phyloP scores from a whole-genome alignment of 2,797 vertebrate genomes.

The Enteromius trimaculatus region DNA sequence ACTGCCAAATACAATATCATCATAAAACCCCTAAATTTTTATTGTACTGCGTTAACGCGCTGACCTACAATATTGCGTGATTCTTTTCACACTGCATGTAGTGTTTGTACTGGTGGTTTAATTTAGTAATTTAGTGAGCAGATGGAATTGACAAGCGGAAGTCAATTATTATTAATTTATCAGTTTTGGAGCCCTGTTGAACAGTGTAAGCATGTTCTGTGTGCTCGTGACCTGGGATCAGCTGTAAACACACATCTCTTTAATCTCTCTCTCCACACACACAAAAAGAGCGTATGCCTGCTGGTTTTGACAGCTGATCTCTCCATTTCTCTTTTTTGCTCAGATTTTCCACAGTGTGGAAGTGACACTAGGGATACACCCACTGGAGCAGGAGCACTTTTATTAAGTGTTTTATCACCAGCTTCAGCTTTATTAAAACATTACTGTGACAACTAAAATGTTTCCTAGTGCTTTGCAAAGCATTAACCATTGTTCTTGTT shows the following conservation, averaged over 20 bases:
- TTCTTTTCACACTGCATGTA: background rate
- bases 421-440: slow-evolving; percentile 19
- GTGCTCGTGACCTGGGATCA: background rate
- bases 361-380: slow-evolving; percentile 19
- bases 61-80: background rate
- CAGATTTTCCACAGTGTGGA: slow-evolving; percentile 1
- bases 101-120: background rate
- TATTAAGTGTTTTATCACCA: slow-evolving; percentile 21
- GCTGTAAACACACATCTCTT: slow-evolving; percentile 7
- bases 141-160: background rate
- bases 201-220: background rate
- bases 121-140: background rate
- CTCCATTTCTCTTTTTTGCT: slow-evolving; percentile 1
- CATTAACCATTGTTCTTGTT: slow-evolving; percentile 9
- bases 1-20: background rate
- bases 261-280: background rate
- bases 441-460: slow-evolving; percentile 16
- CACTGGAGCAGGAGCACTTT: slow-evolving; percentile 17
- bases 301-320: slow-evolving; percentile 11
- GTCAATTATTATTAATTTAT: slow-evolving; percentile 17
- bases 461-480: slow-evolving; percentile 17
- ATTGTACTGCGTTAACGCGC: background rate
- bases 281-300: background rate
- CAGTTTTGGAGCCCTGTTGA: background rate
- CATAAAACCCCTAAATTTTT: background rate